phyloP scores from a whole-genome alignment of 64 coral and sea anemone species.

The Actinia tenebrosa region DNA sequence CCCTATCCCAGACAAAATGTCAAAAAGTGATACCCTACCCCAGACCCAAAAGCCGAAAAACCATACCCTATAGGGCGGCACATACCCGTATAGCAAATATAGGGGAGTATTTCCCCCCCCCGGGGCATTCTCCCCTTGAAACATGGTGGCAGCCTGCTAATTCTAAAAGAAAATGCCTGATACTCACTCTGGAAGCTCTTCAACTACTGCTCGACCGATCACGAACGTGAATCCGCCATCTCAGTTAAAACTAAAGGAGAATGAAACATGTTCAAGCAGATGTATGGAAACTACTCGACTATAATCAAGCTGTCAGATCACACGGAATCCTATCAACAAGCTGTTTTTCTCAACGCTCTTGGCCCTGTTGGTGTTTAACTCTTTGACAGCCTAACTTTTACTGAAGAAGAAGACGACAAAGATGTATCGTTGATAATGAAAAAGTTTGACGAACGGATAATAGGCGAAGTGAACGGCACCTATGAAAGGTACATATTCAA shows the following conservation, averaged over 20 bases:
- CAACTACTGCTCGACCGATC: not conserved
- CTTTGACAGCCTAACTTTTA: conserved; percentile 20
- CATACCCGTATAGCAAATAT: too few relatives aligned
- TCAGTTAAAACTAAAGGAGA: conserved; percentile 13
- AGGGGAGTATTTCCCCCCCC: too few relatives aligned
- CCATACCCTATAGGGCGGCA: too few relatives aligned
- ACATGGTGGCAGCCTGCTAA: conserved; percentile 30
- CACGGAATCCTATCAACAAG: conserved; percentile 16
- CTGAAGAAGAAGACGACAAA: conserved; percentile 1
- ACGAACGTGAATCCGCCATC: conserved; percentile 24
- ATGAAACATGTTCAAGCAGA: conserved; percentile 37
- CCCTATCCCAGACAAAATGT: too few relatives aligned
- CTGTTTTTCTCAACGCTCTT: conserved; percentile 45
- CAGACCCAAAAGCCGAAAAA: too few relatives aligned
- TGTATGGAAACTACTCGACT: conserved; percentile 32
- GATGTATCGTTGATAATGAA: conserved; percentile 33
- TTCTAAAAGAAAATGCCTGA: not conserved
- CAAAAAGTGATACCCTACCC: too few relatives aligned
- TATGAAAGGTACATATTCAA: conserved; percentile 52
- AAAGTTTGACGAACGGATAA: conserved; percentile 40
- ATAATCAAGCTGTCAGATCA: conserved; percentile 8
- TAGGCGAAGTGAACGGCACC: conserved; percentile 34
- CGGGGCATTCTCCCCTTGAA: not conserved
- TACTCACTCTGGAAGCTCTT: not conserved
- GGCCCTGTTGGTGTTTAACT: not conserved